Evolutionary conservation across 2,888 invertebrate genomes (phyloP).

Genomic region (Scaptomyza polygonia): DNA sequence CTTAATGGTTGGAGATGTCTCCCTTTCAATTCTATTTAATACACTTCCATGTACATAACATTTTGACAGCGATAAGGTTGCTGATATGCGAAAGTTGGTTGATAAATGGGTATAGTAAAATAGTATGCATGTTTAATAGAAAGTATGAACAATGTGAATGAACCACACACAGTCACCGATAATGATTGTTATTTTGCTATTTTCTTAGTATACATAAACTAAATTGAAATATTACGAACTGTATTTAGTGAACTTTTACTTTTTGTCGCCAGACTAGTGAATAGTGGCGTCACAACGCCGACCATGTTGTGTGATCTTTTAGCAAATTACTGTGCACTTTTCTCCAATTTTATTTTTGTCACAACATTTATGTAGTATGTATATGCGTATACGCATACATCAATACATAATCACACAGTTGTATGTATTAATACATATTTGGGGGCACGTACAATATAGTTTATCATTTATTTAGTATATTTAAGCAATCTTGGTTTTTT

Average conservation of each 20-base stretch:
- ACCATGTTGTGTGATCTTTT: neutral
- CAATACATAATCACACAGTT: neutral
- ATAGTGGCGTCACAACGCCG: neutral
- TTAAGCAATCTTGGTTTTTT: neutral
- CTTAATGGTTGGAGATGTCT: neutral
- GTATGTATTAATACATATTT: neutral
- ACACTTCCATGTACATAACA: neutral
- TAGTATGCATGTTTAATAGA: neutral
- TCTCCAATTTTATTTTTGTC: slow-evolving; percentile 27
- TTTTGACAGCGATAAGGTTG: slow-evolving; percentile 8
- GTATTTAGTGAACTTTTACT: slow-evolving; percentile 32
- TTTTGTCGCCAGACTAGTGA: slow-evolving; percentile 3
- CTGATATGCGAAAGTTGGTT: neutral
- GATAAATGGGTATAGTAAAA: neutral
- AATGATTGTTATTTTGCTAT: slow-evolving; percentile 9
- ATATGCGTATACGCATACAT: neutral
- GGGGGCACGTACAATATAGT: neutral
- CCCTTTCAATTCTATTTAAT: neutral
- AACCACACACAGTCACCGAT: neutral
- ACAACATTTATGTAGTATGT: neutral
- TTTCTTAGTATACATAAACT: neutral
- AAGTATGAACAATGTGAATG: slow-evolving; percentile 5
- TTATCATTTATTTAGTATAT: neutral
- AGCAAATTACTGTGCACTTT: slow-evolving; percentile 14
- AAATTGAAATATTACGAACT: slow-evolving; percentile 6